Evolutionary conservation across 2,113 vertebrate species (phyloP), one percentile per base, ranked within the genome.

Genomic region (Cinclus cinclus): DNA sequence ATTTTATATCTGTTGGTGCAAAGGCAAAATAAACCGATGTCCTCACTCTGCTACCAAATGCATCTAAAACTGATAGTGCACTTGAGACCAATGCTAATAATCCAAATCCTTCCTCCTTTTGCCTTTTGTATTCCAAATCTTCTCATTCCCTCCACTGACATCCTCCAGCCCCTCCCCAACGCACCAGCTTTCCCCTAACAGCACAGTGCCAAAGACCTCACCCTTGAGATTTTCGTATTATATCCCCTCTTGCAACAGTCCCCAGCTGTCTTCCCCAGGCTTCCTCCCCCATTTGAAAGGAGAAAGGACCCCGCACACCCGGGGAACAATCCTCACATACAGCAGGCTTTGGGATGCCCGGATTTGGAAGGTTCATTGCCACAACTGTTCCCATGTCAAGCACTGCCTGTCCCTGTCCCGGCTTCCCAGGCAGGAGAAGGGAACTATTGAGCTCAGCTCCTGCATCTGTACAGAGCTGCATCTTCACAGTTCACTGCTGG

Each of bases 371-470:
- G 81, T 71, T 78, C 90, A 41, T 2, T 73, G 84, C 81, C 78
- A 47, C 84, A 23, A 59, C 23, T 87, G 90, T 68, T 75, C 81
- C 53, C 77, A 11, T 10, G 69, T 3, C 52, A 50, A 2, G 4
- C 42, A 4, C 64, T 70, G 89, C 47, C 83, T 42, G 52, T 3
- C 17, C 13, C 81, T 63, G 68, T 80, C 42, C 77, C 11, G 0
- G 81, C 46, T 44, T n/a, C 0, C 1, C 39, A 7, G 52, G 68
- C 33, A 37, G 67, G 70, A 94, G 53, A 94, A 96, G 65, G 74
- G 33, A 59, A 6, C 93, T 7, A 95, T 75, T 85, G 77, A 95
- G 90, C 87, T 75, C 73, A 74, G 83, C 83, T 79, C 56, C n/a
- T n/a, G 69, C 92, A 92, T 94, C 96, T 82, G 91, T 9, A 17